These are phyloP conservation scores for Plecturocebus donacophilus DNA, from an alignment of 2,113 vertebrate species.

Conservation along the genomic window DNA sequence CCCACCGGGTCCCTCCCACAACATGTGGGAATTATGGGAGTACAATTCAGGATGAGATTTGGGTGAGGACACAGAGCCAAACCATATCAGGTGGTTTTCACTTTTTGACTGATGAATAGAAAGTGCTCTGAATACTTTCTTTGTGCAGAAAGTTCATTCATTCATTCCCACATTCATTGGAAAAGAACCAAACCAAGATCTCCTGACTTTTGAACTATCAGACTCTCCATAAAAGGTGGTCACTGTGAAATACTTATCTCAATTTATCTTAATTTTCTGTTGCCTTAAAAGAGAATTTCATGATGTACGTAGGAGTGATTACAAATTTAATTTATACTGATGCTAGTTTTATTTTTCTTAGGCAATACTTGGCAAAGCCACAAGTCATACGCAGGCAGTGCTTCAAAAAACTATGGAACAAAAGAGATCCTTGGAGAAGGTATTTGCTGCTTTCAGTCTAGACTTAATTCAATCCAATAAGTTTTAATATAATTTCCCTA, in stretches of 20 bases:
- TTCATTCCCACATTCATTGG: neutral
- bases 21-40: too few species aligned
- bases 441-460: constrained; percentile 64
- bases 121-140: neutral
- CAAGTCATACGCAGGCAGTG: constrained; percentile 91
- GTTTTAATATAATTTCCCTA: neutral
- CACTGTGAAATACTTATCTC: neutral
- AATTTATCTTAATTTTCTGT: neutral
- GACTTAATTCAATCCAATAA: neutral
- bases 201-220: constrained; percentile 9
- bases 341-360: constrained; percentile 71
- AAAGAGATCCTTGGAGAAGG: constrained; percentile 93
- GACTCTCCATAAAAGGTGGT: neutral
- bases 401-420: constrained; percentile 93
- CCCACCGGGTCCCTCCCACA: too few species aligned
- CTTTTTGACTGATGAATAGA: neutral
- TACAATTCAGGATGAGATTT: too few species aligned
- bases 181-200: neutral
- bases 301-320: neutral
- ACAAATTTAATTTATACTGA: neutral
- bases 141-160: neutral
- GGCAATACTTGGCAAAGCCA: constrained; percentile 94
- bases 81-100: neutral
- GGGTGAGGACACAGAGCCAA: too few species aligned
- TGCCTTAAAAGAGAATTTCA: neutral